Base-by-base conservation (phyloP, 2,888 invertebrate genomes). In the Lasioglossum morio region DNA sequence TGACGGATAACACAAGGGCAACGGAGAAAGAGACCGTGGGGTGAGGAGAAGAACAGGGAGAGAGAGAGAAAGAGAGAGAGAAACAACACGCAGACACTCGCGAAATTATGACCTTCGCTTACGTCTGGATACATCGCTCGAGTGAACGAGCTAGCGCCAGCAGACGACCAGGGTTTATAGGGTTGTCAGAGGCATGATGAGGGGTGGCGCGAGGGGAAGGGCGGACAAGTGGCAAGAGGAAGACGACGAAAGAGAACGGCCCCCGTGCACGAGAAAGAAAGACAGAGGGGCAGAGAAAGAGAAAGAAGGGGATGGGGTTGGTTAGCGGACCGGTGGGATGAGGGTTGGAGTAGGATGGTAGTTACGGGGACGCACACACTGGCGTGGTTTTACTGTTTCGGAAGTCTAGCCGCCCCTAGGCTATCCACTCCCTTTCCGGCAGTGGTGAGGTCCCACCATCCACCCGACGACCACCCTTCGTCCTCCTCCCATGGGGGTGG, bases 341-440 rank as follows among this genome's bases (percentile, higher is more conserved):
- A 77, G 81, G 85, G 76, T 83, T 84, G 48, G 87, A 84, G 87
- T 84, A 88, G 90, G 88, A 88, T 85, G 89, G 89, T 87, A 87
- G 92, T 89, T 89, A 91, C 89, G 90, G 87, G 90, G 87, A 93
- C 91, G 90, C 91, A 92, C 90, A 92, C 92, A 92, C 88, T 85
- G 87, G 90, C 91, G 90, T 88, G 92, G 92, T 94, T 94, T 94
- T 93, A 94, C 93, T 92, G 93, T 94, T 94, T 94, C 94, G 92
- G 93, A 94, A 94, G 93, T 94, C 94, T 94, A 92, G 92, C 93
- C 93, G 91, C 92, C 92, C 92, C 91, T 92, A 92, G 92, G 92
- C 92, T 91, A 92, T 91, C 92, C 92, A 91, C 89, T 88, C 88
- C 89, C 90, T 88, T 91, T 87, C 88, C 86, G 88, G 88, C 87